A percentile compares a stretch with the other conserved stretches of the same genome.
phyloP scores from a whole-genome alignment of 2,797 vertebrate genomes.

The Eulemur coronatus region DNA sequence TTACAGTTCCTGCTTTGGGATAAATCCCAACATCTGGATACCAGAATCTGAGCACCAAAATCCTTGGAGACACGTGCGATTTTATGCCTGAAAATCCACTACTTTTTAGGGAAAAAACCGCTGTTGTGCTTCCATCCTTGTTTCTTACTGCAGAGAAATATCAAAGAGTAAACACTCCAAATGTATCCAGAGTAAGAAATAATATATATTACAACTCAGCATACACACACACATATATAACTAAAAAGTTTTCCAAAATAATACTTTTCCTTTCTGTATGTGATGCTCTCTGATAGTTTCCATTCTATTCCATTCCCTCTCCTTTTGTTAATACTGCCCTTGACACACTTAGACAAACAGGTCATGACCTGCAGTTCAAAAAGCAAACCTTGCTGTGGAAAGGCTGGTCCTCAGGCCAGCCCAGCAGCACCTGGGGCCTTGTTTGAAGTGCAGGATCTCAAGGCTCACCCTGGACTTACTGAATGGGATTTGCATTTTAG shows the following conservation, averaged over 20 bases:
- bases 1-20: constrained; percentile 73
- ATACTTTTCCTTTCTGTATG: background rate
- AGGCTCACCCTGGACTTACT: accelerated
- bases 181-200: background rate
- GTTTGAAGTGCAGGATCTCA: accelerated
- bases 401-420: background rate
- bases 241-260: background rate
- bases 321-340: background rate
- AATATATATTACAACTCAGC: accelerated
- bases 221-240: accelerated
- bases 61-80: constrained; percentile 81
- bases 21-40: constrained; percentile 88
- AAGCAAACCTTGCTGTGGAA: background rate
- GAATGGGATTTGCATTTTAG: background rate
- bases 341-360: background rate
- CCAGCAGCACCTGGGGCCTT: background rate
- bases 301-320: background rate
- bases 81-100: constrained; percentile 82
- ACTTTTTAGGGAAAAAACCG: constrained; percentile 79
- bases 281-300: background rate
- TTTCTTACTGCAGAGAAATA: background rate
- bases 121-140: constrained; percentile 70
- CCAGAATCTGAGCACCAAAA: constrained; percentile 81
- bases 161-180: background rate
- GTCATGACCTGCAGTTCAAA: background rate